phyloP scores from a whole-genome alignment of 2,797 vertebrate species.

The Dendrocincla tyrannina region DNA sequence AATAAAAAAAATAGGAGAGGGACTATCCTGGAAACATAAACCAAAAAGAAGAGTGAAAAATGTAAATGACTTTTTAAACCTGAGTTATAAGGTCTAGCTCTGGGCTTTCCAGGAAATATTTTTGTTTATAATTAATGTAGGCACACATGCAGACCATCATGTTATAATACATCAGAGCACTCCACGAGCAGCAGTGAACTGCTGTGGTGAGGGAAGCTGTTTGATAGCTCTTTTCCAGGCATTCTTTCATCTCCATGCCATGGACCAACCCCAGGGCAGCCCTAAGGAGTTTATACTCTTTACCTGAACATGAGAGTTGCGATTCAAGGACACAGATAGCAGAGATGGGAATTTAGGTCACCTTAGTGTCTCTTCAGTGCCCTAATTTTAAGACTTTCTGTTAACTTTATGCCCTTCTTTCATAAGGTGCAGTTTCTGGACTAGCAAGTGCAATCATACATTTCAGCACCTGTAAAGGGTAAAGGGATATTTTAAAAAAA shows the following conservation, averaged over 20 bases:
- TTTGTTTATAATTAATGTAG: slow-evolving; percentile 42
- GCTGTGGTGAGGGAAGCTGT: background rate
- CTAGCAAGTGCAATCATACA: background rate
- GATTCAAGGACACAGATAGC: background rate
- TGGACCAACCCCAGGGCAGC: background rate
- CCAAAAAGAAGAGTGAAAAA: too few species aligned
- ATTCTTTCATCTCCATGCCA: background rate
- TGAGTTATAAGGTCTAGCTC: background rate
- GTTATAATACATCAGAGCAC: background rate
- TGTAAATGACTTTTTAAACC: background rate
- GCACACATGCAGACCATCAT: background rate
- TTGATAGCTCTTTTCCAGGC: background rate
- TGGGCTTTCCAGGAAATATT: slow-evolving; percentile 14
- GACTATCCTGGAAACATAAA: background rate
- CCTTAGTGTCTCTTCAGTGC: background rate
- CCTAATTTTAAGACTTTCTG: background rate
- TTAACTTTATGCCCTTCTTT: background rate
- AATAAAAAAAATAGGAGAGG: background rate
- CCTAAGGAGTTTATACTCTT: background rate
- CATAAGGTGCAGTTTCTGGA: background rate
- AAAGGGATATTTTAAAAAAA: background rate
- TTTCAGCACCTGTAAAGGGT: background rate
- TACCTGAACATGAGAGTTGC: background rate
- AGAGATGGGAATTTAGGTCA: background rate
- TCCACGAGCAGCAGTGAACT: background rate